phyloP scores from a whole-genome alignment of 2,797 vertebrate genomes.

The Poeciliopsis turneri region DNA sequence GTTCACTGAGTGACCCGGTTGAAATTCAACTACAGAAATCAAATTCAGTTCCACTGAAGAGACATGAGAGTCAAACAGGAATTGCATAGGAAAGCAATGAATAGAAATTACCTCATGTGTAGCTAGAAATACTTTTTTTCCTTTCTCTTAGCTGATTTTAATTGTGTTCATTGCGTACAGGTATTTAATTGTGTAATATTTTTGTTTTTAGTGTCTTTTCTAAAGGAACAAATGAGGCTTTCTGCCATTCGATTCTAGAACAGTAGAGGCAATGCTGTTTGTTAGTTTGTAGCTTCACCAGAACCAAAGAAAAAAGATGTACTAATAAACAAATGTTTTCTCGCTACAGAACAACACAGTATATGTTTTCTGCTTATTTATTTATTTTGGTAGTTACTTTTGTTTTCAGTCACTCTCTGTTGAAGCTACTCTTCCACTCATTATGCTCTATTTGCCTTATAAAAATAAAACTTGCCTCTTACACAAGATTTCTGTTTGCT shows the following conservation, averaged over 20 bases:
- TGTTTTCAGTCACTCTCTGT: constrained; percentile 1
- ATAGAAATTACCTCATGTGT: background rate
- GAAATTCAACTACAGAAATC: too few species aligned
- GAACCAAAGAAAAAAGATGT: background rate
- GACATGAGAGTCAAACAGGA: too few species aligned
- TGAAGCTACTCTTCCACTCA: constrained; percentile 1
- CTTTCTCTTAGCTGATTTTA: background rate
- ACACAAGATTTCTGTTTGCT: constrained; percentile 9
- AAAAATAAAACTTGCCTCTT: constrained; percentile 11
- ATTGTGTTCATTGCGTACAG: background rate
- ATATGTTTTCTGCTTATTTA: constrained; percentile 1
- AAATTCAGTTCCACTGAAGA: too few species aligned
- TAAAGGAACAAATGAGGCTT: background rate
- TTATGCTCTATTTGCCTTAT: constrained; percentile 1
- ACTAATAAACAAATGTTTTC: background rate
- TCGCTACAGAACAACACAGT: background rate
- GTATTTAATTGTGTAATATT: background rate
- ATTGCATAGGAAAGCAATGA: too few species aligned
- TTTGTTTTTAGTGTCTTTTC: background rate
- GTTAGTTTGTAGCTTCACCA: background rate
- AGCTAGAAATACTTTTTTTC: background rate
- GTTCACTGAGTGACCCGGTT: too few species aligned
- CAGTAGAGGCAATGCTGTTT: background rate
- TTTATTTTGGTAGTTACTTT: constrained; percentile 2
- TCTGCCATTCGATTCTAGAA: background rate